Percentiles rank a stretch among this genome's conserved stretches.
Evolutionary conservation across 2,888 invertebrate genomes (phyloP).

Genomic region (Emmelina monodactyla): DNA sequence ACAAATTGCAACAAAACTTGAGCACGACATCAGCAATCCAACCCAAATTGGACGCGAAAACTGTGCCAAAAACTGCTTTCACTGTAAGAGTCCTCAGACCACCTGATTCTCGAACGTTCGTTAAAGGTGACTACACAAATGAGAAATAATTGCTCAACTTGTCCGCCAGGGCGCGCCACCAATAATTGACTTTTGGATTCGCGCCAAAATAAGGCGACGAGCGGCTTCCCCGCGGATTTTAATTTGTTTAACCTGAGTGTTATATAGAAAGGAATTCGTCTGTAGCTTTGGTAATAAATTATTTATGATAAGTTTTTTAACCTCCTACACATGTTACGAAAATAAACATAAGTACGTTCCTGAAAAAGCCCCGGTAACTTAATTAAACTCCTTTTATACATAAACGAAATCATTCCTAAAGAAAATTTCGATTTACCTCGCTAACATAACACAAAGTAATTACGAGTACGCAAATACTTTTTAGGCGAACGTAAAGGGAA

Average conservation of each 20-base stretch:
- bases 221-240: conserved; percentile 16
- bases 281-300: too few species aligned
- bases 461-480: background rate
- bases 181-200: conserved; percentile 56
- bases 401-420: too few species aligned
- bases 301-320: too few species aligned
- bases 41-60: background rate
- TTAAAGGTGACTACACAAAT: conserved; percentile 46
- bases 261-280: too few species aligned
- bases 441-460: too few species aligned
- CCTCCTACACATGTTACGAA: too few species aligned
- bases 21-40: background rate
- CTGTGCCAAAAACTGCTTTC: background rate
- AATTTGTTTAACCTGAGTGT: too few species aligned
- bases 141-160: conserved; percentile 55
- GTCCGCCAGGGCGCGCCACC: conserved; percentile 26
- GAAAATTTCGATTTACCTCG: too few species aligned
- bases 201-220: conserved; percentile 28
- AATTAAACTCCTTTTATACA: too few species aligned
- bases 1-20: too few species aligned
- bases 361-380: too few species aligned
- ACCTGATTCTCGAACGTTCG: conserved; percentile 29
- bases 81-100: background rate
- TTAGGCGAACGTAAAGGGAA: background rate
- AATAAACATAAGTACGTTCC: too few species aligned